These are phyloP conservation scores for Chironomus striatipennis DNA, from an alignment of 1,140 invertebrate species.

Conservation along the genomic window DNA sequence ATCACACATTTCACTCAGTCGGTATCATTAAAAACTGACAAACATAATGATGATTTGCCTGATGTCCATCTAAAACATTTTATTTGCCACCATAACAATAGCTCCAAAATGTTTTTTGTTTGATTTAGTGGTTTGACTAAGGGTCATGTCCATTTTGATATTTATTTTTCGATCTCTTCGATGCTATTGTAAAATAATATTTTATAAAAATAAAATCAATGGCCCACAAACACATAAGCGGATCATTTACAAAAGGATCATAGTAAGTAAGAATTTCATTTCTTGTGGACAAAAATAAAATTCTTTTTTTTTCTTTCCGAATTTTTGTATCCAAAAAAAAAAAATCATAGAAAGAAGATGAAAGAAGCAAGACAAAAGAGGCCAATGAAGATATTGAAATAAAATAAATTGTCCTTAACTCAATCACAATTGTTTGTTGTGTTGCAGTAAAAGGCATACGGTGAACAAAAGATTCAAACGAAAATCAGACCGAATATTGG, in stretches of 20 bases:
- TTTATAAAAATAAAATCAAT: neutral
- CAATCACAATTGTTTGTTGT: neutral
- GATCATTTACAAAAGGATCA: slow-evolving; percentile 14
- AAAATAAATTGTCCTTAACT: neutral
- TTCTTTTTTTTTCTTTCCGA: neutral
- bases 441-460: neutral
- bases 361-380: neutral
- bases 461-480: too few relatives aligned
- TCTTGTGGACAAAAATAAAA: neutral
- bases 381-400: neutral
- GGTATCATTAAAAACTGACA: too few relatives aligned
- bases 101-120: neutral
- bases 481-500: too few relatives aligned
- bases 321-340: too few relatives aligned
- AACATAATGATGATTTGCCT: too few relatives aligned
- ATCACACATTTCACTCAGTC: too few relatives aligned
- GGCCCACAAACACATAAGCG: neutral
- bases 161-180: too few relatives aligned
- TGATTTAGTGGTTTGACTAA: neutral
- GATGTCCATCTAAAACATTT: neutral
- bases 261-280: neutral
- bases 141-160: neutral
- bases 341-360: too few relatives aligned
- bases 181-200: neutral
- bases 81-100: neutral